phyloP scores from a whole-genome alignment of 1,140 invertebrate genomes.

The Drosophila hydei region DNA sequence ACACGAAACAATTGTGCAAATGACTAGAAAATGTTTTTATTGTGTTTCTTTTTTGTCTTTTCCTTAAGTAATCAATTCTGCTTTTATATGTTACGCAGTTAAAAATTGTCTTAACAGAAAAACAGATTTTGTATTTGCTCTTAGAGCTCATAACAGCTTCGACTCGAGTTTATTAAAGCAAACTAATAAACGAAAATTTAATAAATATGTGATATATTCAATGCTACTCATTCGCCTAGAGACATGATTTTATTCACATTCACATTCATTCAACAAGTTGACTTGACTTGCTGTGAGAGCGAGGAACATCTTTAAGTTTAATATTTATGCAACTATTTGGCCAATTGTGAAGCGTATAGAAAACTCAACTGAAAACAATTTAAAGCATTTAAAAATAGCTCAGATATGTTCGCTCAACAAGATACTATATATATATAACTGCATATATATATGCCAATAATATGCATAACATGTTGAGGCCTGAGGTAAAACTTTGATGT shows the following conservation, averaged over 20 bases:
- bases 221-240: too few relatives aligned
- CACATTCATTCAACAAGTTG: too few relatives aligned
- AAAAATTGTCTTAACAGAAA: too few relatives aligned
- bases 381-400: slow-evolving; percentile 11
- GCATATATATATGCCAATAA: not conserved
- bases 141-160: too few relatives aligned
- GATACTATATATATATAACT: not conserved
- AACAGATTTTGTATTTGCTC: too few relatives aligned
- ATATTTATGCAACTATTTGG: too few relatives aligned
- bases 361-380: slow-evolving; percentile 16
- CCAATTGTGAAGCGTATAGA: not conserved
- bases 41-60: too few relatives aligned
- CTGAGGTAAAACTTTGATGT: not conserved
- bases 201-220: too few relatives aligned
- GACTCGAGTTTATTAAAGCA: too few relatives aligned
- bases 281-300: too few relatives aligned
- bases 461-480: not conserved
- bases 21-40: slow-evolving; percentile 6
- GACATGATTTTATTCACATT: too few relatives aligned
- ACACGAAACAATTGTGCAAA: slow-evolving; percentile 43
- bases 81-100: not conserved
- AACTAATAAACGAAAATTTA: too few relatives aligned
- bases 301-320: not conserved
- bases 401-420: not conserved
- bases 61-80: slow-evolving; percentile 3